These are phyloP conservation scores for Magallana angulata DNA, from an alignment of 1,140 invertebrate genomes.

Conservation along the genomic window DNA sequence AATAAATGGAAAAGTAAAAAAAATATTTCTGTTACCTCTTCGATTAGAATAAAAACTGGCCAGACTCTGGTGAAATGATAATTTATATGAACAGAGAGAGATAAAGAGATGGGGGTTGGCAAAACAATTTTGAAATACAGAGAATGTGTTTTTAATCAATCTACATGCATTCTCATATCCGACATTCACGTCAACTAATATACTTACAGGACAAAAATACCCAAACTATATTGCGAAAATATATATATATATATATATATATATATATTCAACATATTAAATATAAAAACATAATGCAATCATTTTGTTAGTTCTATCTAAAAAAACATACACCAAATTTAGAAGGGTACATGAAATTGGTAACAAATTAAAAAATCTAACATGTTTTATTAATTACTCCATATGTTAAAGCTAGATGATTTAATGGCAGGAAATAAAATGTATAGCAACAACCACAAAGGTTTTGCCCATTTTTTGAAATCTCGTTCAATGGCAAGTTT, in stretches of 20 bases:
- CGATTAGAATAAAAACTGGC: no score
- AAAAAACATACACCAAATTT: not conserved
- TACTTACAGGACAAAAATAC: not conserved
- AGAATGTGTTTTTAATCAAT: no score
- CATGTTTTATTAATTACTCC: no score
- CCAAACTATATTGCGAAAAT: conserved; percentile 12
- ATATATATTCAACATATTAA: not conserved
- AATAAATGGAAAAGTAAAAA: no score
- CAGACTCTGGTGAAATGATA: no score
- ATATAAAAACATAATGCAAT: not conserved
- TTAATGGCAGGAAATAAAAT: conserved; percentile 6
- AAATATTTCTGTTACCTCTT: no score
- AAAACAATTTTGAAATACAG: no score
- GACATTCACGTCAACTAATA: not conserved
- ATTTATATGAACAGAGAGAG: no score
- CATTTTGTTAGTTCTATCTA: conserved; percentile 21
- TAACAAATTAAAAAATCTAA: not conserved
- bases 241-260: not conserved
- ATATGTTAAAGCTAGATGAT: not conserved
- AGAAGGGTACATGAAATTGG: not conserved
- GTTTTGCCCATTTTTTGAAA: no score
- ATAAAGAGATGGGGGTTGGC: no score
- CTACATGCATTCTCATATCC: not conserved
- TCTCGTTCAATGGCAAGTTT: no score
- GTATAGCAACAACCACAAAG: not conserved